These are phyloP conservation scores for Cecidostiba fungosa DNA, from an alignment of 2,888 invertebrate species.

Conservation along the genomic window DNA sequence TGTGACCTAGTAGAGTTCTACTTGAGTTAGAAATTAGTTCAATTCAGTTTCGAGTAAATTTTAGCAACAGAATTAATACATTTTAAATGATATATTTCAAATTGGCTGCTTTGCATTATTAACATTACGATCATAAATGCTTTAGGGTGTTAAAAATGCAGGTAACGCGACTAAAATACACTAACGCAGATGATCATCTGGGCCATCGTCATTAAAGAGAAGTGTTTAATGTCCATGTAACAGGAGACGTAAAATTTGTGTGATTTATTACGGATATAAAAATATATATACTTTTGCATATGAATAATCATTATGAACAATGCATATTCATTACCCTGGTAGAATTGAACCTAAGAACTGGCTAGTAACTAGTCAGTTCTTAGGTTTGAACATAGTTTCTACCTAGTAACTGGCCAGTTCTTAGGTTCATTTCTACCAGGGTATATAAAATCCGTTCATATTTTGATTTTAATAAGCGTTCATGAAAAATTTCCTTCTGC, in stretches of 20 bases:
- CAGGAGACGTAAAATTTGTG: conserved; percentile 20
- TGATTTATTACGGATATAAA: conserved; percentile 14
- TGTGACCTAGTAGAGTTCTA: no score
- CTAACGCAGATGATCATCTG: not conserved
- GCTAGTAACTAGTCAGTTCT: no score
- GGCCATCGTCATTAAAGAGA: not conserved
- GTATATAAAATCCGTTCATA: no score
- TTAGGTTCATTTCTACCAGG: no score
- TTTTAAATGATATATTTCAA: no score
- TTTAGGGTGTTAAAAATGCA: not conserved
- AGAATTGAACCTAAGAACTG: no score
- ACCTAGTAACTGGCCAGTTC: no score
- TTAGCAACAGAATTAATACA: no score
- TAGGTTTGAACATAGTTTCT: no score
- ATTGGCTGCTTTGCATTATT: not conserved
- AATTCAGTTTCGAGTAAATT: no score
- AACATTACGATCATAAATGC: not conserved
- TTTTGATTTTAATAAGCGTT: not conserved
- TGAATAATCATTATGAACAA: not conserved
- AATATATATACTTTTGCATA: not conserved
- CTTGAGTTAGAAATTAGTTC: no score
- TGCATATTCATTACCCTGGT: conserved; percentile 4
- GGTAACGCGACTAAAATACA: not conserved
- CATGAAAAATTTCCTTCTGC: not conserved
- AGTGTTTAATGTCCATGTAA: not conserved